Percentiles rank a stretch among this genome's conserved stretches.
Evolutionary conservation across 2,888 invertebrate genomes (phyloP).

Genomic region (Cistogaster globosa): DNA sequence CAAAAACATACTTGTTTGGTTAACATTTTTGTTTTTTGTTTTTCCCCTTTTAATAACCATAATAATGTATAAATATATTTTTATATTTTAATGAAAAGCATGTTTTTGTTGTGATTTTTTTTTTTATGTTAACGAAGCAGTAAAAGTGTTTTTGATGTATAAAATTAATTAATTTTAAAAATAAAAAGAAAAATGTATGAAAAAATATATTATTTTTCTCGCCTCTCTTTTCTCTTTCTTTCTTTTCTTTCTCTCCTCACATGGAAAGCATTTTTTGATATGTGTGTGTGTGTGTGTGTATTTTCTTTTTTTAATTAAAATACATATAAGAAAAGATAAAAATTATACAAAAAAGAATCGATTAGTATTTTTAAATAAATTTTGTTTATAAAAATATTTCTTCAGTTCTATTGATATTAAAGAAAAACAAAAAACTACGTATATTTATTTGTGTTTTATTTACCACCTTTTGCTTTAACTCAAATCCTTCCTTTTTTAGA

Average conservation of each 20-base stretch:
- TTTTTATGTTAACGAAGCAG: conserved; percentile 58
- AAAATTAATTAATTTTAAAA: conserved; percentile 22
- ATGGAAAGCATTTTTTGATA: conserved; percentile 51
- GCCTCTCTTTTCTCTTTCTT: background rate
- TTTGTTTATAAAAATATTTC: conserved; percentile 40
- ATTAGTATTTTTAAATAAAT: conserved; percentile 77
- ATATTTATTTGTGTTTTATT: conserved; percentile 53
- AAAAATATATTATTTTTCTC: conserved; percentile 35
- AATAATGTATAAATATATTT: background rate
- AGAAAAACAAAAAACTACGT: conserved; percentile 11
- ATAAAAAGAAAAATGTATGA: conserved; percentile 40
- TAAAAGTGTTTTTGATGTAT: conserved; percentile 67
- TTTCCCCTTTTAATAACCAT: background rate
- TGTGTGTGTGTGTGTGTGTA: conserved; percentile 40
- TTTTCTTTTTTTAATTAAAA: conserved; percentile 46
- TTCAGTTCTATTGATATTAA: conserved; percentile 38
- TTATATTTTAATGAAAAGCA: conserved; percentile 40
- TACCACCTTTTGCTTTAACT: conserved; percentile 21
- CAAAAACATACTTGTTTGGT: conserved; percentile 14
- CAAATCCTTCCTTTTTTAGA: conserved; percentile 57
- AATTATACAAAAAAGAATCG: conserved; percentile 76
- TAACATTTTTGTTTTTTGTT: conserved; percentile 8
- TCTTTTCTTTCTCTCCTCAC: conserved; percentile 29
- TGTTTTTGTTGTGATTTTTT: conserved; percentile 59
- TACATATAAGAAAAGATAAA: conserved; percentile 21